Evolutionary conservation across 92 coral and sea anemone genomes (phyloP).

Genomic region (Blastomussa wellsi): DNA sequence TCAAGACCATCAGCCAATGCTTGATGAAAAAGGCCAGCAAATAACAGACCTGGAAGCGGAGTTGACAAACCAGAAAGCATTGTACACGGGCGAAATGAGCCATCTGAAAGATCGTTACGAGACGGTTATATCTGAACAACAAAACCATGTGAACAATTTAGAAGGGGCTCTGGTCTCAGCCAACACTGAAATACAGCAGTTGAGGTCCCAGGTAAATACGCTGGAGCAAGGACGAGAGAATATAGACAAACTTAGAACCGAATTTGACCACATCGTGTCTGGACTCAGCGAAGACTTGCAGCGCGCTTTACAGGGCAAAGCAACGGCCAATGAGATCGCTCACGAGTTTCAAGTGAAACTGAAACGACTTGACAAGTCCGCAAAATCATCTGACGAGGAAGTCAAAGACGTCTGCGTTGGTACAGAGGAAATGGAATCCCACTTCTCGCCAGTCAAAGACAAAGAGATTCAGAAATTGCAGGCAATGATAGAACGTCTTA

Average conservation of each 20-base stretch:
- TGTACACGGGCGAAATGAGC: background rate
- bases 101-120: constrained; percentile 32
- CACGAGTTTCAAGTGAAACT: constrained; percentile 70
- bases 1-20: constrained; percentile 29
- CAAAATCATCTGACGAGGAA: background rate
- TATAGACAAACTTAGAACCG: constrained; percentile 65
- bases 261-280: constrained; percentile 89
- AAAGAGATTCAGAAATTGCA: constrained; percentile 15
- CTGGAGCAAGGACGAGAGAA: constrained; percentile 63
- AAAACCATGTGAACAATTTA: constrained; percentile 30
- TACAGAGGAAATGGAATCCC: constrained; percentile 2
- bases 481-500: constrained; percentile 32
- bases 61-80: constrained; percentile 17
- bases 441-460: background rate
- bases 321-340: constrained; percentile 79
- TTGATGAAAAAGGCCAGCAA: constrained; percentile 29
- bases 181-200: constrained; percentile 31
- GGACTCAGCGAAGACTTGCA: constrained; percentile 89
- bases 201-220: constrained; percentile 36
- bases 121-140: constrained; percentile 31
- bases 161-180: constrained; percentile 37
- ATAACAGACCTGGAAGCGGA: constrained; percentile 35
- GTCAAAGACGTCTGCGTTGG: constrained; percentile 46
- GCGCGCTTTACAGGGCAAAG: constrained; percentile 69
- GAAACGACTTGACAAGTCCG: constrained; percentile 37